A percentile compares a stretch with the other conserved stretches of the same genome.
Conservation (phyloP, 2,113 vertebrate species). For the Thymallus thymallus region DNA sequence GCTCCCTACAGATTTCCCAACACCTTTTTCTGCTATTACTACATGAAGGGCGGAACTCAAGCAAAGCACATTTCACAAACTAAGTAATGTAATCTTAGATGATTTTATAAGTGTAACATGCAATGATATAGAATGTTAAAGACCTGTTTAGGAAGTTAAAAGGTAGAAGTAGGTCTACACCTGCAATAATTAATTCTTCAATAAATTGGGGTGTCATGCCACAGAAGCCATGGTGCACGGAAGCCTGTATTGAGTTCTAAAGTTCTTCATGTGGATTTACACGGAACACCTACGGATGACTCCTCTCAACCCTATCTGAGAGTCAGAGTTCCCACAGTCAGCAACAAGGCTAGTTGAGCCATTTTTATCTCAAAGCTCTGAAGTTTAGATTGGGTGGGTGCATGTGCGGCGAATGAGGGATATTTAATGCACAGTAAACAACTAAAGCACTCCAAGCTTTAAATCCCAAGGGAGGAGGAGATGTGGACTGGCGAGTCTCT, state of each 20-base stretch:
- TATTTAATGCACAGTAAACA: slow-evolving; percentile 74
- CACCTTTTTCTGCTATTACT: slow-evolving; percentile 56
- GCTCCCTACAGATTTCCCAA: slow-evolving; percentile 65
- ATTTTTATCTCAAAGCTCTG: slow-evolving; percentile 63
- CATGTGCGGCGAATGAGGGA: not conserved
- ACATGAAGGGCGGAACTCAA: slow-evolving; percentile 29
- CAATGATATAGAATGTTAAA: slow-evolving; percentile 62
- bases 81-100: slow-evolving; percentile 33
- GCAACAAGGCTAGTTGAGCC: slow-evolving; percentile 57
- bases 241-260: slow-evolving; percentile 21
- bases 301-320: slow-evolving; percentile 21
- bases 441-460: slow-evolving; percentile 72
- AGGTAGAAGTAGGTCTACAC: not conserved
- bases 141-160: slow-evolving; percentile 83
- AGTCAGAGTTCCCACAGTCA: slow-evolving; percentile 53
- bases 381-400: slow-evolving; percentile 36
- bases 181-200: not conserved
- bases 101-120: slow-evolving; percentile 72
- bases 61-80: slow-evolving; percentile 55
- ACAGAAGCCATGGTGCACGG: slow-evolving; percentile 1
- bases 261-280: slow-evolving; percentile 46
- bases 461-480: slow-evolving; percentile 62
- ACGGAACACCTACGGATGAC: slow-evolving; percentile 35
- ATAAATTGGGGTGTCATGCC: not conserved
- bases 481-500: slow-evolving; percentile 39